Evolutionary conservation across 2,888 invertebrate genomes (phyloP), one percentile per base, ranked within the genome.

Genomic region (Urechis unicinctus): DNA sequence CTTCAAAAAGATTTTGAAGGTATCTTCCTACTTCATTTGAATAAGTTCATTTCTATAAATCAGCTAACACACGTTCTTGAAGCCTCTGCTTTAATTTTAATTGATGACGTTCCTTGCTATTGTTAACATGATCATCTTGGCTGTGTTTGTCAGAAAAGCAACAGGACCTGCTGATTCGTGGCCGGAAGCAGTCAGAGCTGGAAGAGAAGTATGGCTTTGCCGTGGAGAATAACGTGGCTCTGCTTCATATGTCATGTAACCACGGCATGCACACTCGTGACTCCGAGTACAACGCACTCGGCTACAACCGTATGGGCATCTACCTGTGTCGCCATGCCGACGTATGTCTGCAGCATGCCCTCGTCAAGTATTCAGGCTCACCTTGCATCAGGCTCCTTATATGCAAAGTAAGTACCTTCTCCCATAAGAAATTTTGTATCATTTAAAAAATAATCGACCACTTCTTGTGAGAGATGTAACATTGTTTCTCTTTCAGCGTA

Each of bases 261-360:
- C 45, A 42, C 9, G 63, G 64, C 9, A 45, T 64, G 17, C 55
- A 50, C 42, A 46, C 53, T 4, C 52, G 50, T 31, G 63, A 64
- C 50, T 60, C 60, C 3, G 63, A 59, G 28, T 64, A 64, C 57
- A 63, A 64, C 51, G 57, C 64, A 22, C 56, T 64, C 24, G 64
- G 64, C 24, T 64, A 63, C 58, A 58, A 58, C 54, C 41, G 59
- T 26, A 57, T 63, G 60, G 64, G 64, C 1, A 56, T 62, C 6
- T 64, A 64, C 52, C 41, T 64, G 30, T 64, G 64, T 52, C 53
- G 56, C 24, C 59, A 60, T 44, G 53, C 58, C 1, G 64, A 64
- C 42, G 56, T 64, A 13, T 62, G 64, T 48, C 56, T 64, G 13
- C 60, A 62, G 52, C 64, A 64, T 26, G 59, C 64, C 3, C 59